phyloP scores from a whole-genome alignment of 2,797 vertebrate genomes.

The Parambassis ranga region DNA sequence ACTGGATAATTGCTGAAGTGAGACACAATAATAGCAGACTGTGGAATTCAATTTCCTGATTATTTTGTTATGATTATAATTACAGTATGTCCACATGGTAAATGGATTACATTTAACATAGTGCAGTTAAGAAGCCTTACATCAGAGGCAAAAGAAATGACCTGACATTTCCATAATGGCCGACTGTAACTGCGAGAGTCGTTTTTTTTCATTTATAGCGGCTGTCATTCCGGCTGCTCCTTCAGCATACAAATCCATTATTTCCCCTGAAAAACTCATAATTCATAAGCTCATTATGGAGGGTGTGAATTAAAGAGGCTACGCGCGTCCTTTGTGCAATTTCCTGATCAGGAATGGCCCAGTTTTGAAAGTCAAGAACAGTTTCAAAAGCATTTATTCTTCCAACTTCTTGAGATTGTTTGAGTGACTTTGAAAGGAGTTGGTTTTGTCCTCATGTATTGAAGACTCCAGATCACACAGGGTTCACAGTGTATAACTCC shows the following conservation, averaged over 20 bases:
- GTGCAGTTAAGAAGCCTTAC: conserved; percentile 47
- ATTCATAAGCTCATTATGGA: conserved; percentile 79
- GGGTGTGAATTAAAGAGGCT: conserved; percentile 70
- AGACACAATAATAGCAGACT: conserved; percentile 17
- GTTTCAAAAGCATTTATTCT: conserved; percentile 49
- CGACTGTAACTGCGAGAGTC: conserved; percentile 51
- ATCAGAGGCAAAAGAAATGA: conserved; percentile 64
- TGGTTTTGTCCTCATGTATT: conserved; percentile 17
- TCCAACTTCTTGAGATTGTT: conserved; percentile 33
- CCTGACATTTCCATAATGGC: conserved; percentile 71
- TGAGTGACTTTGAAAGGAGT: conserved; percentile 56
- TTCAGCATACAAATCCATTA: conserved; percentile 73
- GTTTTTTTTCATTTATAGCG: conserved; percentile 66
- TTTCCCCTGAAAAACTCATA: conserved; percentile 75
- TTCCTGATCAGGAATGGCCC: conserved; percentile 70
- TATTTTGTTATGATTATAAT: conserved; percentile 71
- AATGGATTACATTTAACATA: conserved; percentile 60
- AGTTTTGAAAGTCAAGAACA: conserved; percentile 72
- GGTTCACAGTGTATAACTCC: background rate
- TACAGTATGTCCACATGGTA: conserved; percentile 48
- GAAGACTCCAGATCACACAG: conserved; percentile 20
- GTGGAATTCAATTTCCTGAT: conserved; percentile 61
- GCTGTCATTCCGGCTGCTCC: conserved; percentile 64
- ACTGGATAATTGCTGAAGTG: conserved; percentile 38
- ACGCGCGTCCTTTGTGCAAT: conserved; percentile 65